These are phyloP conservation scores for Nyctibius bracteatus DNA, from an alignment of 2,113 vertebrate species.

Conservation along the genomic window DNA sequence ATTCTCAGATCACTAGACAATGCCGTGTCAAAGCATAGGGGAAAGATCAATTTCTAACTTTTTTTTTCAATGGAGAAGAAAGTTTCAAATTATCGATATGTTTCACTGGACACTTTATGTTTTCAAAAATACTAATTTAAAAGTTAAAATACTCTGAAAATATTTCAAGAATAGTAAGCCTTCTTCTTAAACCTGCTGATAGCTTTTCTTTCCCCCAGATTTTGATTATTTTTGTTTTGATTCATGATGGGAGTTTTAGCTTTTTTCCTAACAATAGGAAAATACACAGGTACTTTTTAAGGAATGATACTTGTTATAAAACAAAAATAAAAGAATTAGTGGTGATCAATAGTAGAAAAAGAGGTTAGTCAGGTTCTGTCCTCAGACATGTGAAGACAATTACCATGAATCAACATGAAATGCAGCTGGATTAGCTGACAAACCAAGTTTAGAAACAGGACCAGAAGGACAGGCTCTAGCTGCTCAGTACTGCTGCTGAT, in stretches of 20 bases:
- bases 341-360: not conserved
- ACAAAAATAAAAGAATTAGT: not conserved
- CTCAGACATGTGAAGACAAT: not conserved
- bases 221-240: not conserved
- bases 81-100: not conserved
- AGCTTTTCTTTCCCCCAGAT: not conserved
- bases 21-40: rapidly evolving
- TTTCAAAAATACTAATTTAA: not conserved
- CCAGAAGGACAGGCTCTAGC: not conserved
- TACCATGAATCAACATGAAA: not conserved
- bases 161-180: not conserved
- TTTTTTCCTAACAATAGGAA: not conserved
- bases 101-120: not conserved
- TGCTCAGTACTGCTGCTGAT: not conserved
- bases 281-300: not conserved
- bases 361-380: not conserved
- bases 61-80: not conserved
- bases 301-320: not conserved
- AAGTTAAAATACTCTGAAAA: not conserved
- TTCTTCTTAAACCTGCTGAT: not conserved
- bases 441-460: not conserved
- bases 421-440: not conserved
- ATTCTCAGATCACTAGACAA: not conserved
- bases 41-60: not conserved
- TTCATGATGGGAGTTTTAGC: not conserved